Conservation (phyloP, 2,797 vertebrate genomes). For the Poeciliopsis paucimaculata region DNA sequence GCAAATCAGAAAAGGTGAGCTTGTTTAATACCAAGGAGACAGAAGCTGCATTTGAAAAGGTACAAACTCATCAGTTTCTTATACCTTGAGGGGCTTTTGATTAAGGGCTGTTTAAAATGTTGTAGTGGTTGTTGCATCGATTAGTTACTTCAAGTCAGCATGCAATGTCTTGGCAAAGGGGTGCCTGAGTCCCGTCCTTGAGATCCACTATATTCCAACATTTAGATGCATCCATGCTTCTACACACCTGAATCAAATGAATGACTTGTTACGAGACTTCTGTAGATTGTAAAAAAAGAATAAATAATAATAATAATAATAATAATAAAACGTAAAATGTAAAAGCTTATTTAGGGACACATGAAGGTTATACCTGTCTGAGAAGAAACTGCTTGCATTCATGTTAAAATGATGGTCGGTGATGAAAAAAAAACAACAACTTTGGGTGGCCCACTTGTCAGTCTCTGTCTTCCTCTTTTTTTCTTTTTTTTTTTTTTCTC, state of each 20-base stretch:
- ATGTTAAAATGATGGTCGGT: conserved; percentile 21
- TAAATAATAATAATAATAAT: no score
- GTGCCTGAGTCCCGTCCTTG: background rate
- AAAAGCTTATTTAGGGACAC: background rate
- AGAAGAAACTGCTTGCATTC: background rate
- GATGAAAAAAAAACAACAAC: conserved; percentile 12
- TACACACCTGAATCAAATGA: background rate
- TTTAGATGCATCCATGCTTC: background rate
- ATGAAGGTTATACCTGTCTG: background rate
- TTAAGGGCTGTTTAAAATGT: conserved; percentile 13
- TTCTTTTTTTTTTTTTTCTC: background rate
- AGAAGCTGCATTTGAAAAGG: conserved; percentile 3
- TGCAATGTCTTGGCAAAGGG: background rate
- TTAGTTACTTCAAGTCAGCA: conserved; percentile 1
- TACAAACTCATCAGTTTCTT: background rate
- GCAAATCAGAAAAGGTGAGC: conserved; percentile 3
- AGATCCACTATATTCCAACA: background rate
- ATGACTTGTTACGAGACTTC: background rate
- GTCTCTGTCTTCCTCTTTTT: conserved; percentile 2
- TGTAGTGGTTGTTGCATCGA: background rate
- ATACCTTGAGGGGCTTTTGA: background rate
- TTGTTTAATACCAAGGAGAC: background rate
- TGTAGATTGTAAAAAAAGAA: background rate
- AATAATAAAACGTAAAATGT: conserved; percentile 3
- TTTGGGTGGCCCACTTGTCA: conserved; percentile 18